Percentiles rank a stretch among this genome's conserved stretches.
Evolutionary conservation across 1,140 invertebrate species (phyloP).

Genomic region (Drosophila subpulchrella): DNA sequence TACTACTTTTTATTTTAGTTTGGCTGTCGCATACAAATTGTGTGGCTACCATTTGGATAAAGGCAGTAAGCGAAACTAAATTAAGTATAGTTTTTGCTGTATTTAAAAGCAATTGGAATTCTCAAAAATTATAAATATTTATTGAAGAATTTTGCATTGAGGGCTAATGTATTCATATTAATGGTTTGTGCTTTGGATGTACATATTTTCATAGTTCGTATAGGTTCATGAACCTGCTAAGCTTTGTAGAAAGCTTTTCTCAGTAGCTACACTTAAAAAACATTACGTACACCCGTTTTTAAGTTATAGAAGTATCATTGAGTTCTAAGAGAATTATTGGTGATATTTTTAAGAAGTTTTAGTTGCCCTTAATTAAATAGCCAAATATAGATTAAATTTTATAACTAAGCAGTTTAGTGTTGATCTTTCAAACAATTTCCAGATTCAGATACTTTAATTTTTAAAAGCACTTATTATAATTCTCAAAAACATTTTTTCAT

Average conservation of each 20-base stretch:
- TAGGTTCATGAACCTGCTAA: constrained; percentile 24
- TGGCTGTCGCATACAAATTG: neutral
- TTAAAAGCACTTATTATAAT: no score
- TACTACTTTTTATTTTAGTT: neutral
- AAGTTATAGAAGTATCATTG: neutral
- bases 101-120: neutral
- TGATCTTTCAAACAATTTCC: no score
- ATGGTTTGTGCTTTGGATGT: constrained; percentile 21
- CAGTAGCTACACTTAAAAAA: constrained; percentile 2
- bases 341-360: no score
- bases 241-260: constrained; percentile 34
- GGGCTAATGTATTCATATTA: neutral
- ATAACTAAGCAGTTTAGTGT: no score
- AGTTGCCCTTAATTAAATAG: no score
- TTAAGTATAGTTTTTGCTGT: no score
- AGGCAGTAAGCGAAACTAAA: no score
- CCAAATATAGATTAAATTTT: no score
- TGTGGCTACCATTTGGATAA: neutral
- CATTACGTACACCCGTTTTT: neutral
- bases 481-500: no score
- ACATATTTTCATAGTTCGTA: neutral
- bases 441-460: no score
- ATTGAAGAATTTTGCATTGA: neutral
- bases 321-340: neutral
- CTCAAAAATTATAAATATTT: neutral